These are phyloP conservation scores for Mergus octosetaceus DNA, from an alignment of 2,797 vertebrate genomes.

Conservation along the genomic window DNA sequence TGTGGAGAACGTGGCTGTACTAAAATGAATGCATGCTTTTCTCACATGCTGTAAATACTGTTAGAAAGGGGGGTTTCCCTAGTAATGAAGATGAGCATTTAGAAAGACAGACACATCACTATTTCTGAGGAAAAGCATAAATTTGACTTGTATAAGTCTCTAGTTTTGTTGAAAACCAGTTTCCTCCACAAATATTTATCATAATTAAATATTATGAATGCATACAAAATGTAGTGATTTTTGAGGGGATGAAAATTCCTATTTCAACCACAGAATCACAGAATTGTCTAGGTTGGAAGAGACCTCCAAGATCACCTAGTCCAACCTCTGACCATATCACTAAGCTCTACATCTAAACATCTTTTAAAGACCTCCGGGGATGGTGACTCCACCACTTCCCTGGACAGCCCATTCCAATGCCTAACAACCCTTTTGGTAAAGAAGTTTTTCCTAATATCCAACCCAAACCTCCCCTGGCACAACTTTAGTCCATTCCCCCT, in stretches of 20 bases:
- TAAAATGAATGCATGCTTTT: background rate
- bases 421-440: no score
- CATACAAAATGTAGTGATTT: background rate
- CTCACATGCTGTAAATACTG: background rate
- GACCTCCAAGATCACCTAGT: no score
- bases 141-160: background rate
- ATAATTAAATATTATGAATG: background rate
- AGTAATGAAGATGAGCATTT: slow-evolving; percentile 32
- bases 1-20: background rate
- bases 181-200: background rate
- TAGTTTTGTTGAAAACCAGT: background rate
- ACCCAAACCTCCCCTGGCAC: no score
- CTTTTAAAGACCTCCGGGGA: no score
- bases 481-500: no score
- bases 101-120: background rate
- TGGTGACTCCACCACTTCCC: no score
- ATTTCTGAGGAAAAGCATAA: slow-evolving; percentile 11
- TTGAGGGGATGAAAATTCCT: background rate
- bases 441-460: no score
- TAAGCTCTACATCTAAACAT: no score
- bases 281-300: no score
- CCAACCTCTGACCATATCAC: no score
- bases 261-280: no score
- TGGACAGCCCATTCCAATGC: no score
- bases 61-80: background rate